Base-by-base conservation (phyloP, 2,113 vertebrate species). In the Nyctereutes procyonoides region DNA sequence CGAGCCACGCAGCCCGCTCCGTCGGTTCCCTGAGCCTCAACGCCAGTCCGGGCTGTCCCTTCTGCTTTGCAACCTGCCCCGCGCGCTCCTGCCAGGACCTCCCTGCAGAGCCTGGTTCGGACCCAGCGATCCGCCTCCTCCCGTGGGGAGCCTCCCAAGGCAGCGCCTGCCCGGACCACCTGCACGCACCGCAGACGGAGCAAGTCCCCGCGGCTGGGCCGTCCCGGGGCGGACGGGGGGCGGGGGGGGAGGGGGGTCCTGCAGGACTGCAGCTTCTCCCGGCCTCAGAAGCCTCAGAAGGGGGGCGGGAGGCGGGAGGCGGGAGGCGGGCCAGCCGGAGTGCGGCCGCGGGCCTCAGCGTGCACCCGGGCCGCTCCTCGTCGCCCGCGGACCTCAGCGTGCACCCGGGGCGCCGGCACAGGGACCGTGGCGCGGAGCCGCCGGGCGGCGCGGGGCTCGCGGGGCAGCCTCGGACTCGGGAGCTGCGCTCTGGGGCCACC, bases 401-500 rank as follows among this genome's bases (percentile, higher is more conserved):
- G 43, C 60, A 22, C 13, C 51, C 0, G 15, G 30, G 1, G 15
- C 3, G 0, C n/a, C 3, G 0, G 1, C 5, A 15, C 79, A 0
- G 43, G 8, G 17, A 5, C 17, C 6, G 14, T 32, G 3, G 22
- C 24, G 12, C 10, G 51, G 48, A 51, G 56, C 12, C 80, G 10
- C 63, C 69, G 6, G 74, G 90, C 12, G 30, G 63, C 56, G 48
- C 9, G 22, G 0, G 19, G n/a, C 96, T 16, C 74, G 0, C 38
- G 0, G 0, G 12, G n/a, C 76, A 2, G 1, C 58, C 0, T 6
- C 20, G 17, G 14, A 20, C 73, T 19, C 4, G 3, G 93, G 30
- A 30, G 0, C 35, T 8, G 84, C 91, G n/a, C 94, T 98, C 82
- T 89, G 96, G 89, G 2, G 97, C 91, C 97, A 95, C 35, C 97